These are phyloP conservation scores for Andrena flavipes DNA, from an alignment of 2,888 invertebrate species.

Conservation along the genomic window DNA sequence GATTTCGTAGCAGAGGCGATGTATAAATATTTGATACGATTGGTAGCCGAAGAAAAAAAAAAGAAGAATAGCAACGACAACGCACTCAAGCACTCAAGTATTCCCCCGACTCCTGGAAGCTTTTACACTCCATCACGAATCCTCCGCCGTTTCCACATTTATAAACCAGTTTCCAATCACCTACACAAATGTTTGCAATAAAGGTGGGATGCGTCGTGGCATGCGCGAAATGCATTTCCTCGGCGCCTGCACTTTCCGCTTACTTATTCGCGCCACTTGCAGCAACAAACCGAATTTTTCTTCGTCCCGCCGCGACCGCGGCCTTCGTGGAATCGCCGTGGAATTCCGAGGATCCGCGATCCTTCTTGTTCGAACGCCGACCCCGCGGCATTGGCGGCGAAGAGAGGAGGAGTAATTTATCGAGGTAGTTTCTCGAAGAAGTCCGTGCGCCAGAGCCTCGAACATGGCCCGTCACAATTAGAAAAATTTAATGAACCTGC, in stretches of 20 bases:
- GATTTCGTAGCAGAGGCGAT: too few species aligned
- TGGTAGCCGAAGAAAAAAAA: neutral
- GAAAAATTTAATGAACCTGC: constrained; percentile 41
- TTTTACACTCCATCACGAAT: constrained; percentile 1
- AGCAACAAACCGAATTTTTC: constrained; percentile 49
- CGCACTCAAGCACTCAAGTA: constrained; percentile 11
- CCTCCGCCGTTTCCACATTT: constrained; percentile 20
- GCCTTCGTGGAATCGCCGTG: constrained; percentile 36
- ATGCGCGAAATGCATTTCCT: constrained; percentile 37
- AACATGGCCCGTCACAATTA: constrained; percentile 34
- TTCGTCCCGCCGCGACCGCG: constrained; percentile 5
- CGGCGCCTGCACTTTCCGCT: constrained; percentile 2
- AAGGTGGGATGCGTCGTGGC: constrained; percentile 25
- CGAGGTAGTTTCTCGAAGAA: constrained; percentile 9
- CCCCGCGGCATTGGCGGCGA: neutral
- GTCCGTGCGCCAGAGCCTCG: neutral
- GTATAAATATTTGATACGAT: too few species aligned
- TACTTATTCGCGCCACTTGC: constrained; percentile 19
- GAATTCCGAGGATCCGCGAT: constrained; percentile 39
- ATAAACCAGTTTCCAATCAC: constrained; percentile 23
- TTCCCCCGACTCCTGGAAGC: constrained; percentile 9
- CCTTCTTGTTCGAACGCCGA: constrained; percentile 19
- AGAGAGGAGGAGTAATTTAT: constrained; percentile 44
- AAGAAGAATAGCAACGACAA: neutral
- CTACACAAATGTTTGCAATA: constrained; percentile 28